phyloP scores from a whole-genome alignment of 1,140 invertebrate genomes.

The Cryptotermes secundus region DNA sequence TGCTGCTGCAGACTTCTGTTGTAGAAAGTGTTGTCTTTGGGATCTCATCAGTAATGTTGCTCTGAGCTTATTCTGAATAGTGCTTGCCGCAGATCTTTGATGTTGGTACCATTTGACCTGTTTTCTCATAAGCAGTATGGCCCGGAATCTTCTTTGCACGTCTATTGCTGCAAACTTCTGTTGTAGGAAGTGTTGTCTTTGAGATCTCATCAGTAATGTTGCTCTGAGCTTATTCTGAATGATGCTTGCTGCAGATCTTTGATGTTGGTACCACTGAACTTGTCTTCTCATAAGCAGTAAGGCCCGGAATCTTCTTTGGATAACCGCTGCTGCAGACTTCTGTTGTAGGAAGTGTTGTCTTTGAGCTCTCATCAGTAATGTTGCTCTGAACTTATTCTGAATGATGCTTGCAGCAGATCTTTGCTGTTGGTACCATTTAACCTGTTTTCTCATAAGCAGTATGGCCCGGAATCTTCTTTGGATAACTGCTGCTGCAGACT shows the following conservation, averaged over 20 bases:
- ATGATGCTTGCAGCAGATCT: conserved; percentile 39
- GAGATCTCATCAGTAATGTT: conserved; percentile 44
- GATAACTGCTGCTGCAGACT: background rate
- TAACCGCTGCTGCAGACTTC: conserved; percentile 25
- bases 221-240: conserved; percentile 53
- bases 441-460: background rate
- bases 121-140: background rate
- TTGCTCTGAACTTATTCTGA: conserved; percentile 38
- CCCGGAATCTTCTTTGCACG: background rate
- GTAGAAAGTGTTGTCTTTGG: conserved; percentile 38
- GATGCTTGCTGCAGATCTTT: conserved; percentile 41
- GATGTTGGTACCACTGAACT: background rate
- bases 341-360: conserved; percentile 41
- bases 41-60: conserved; percentile 29
- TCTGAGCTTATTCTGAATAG: background rate
- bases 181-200: conserved; percentile 41
- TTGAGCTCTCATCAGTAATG: conserved; percentile 28
- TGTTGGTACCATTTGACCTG: background rate
- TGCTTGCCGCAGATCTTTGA: background rate
- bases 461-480: background rate
- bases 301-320: background rate
- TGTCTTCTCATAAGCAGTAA: background rate
- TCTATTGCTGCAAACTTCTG: background rate
- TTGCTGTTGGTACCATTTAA: background rate
- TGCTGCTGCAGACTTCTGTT: conserved; percentile 36